Base-by-base conservation (phyloP, 2,113 vertebrate species). In the Ciconia stormi region DNA sequence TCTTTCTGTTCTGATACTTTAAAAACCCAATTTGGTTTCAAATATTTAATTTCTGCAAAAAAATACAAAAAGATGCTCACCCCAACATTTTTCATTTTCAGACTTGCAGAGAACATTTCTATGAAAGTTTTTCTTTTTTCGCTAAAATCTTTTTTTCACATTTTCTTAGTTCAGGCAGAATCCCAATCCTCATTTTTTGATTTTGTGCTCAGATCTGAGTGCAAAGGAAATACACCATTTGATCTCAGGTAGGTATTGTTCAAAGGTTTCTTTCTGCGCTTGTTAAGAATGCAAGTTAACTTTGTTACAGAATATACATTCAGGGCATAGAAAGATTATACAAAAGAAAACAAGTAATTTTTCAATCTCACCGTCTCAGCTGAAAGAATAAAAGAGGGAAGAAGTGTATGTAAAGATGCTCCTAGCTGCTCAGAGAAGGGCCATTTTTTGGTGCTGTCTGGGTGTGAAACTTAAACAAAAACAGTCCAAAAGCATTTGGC, bases 331-430 rank as follows among this genome's bases (percentile, higher is more conserved):
- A 76, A 92, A 73, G 74, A 81, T 46, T 50, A 89, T 50, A 72
- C 5, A 71, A 96, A 88, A 79, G 52, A 95, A 97, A 91, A 82
- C 47, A 95, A 88, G 78, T 65, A 18, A 70, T 90, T 93, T 89
- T 93, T 73, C 82, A 73, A 6, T 70, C 71, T 91, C 55, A 80
- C 58, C 2, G 1, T 81, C 69, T 90, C 56, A 93, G 44, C 69
- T 82, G 56, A 59, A 95, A 95, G 50, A 94, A 72, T 69, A 67
- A 79, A 87, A 86, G 47, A 36, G 26, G 11, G 70, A 76, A 82
- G 27, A 82, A 86, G 11, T 3, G 0, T 78, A 32, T 83, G 15
- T 82, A 90, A 94, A 90, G 52, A 93, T 82, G 21, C 10, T 82
- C 16, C 22, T 61, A 16, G 38, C 44, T 97, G 38, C 32, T 72